Conservation (phyloP, 2,888 invertebrate species). For the Nasonia oneida region DNA sequence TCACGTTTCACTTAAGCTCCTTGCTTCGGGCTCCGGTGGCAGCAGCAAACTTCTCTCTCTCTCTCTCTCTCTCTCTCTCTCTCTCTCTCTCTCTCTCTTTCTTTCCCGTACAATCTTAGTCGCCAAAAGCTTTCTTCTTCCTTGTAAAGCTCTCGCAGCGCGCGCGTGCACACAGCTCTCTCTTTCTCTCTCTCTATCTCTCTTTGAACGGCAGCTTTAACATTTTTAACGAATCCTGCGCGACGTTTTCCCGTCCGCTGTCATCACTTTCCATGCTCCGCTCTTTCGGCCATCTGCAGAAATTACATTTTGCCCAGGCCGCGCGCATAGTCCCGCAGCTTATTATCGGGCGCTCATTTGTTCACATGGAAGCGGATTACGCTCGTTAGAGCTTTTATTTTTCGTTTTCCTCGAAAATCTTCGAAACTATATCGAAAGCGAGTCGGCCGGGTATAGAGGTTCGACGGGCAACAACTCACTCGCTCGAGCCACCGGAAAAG, state of each 20-base stretch:
- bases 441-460: not conserved
- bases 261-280: constrained; percentile 40
- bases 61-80: not conserved
- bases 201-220: constrained; percentile 58
- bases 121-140: constrained; percentile 62
- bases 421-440: not conserved
- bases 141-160: constrained; percentile 46
- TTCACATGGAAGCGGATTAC: not conserved
- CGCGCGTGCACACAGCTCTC: constrained; percentile 1
- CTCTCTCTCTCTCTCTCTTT: not conserved
- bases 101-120: constrained; percentile 55
- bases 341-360: not conserved
- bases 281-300: not conserved
- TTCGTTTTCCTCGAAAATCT: not conserved
- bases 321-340: not conserved
- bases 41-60: constrained; percentile 57
- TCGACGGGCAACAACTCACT: not conserved
- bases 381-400: not conserved
- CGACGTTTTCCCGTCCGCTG: constrained; percentile 55
- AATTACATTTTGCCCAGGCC: constrained; percentile 34
- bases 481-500: not conserved
- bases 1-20: constrained; percentile 65
- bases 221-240: constrained; percentile 62
- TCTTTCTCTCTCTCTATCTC: constrained; percentile 34
- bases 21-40: constrained; percentile 53